phyloP scores from a whole-genome alignment of 35 echinoderm and acorn worm genomes.

The Apostichopus californicus region DNA sequence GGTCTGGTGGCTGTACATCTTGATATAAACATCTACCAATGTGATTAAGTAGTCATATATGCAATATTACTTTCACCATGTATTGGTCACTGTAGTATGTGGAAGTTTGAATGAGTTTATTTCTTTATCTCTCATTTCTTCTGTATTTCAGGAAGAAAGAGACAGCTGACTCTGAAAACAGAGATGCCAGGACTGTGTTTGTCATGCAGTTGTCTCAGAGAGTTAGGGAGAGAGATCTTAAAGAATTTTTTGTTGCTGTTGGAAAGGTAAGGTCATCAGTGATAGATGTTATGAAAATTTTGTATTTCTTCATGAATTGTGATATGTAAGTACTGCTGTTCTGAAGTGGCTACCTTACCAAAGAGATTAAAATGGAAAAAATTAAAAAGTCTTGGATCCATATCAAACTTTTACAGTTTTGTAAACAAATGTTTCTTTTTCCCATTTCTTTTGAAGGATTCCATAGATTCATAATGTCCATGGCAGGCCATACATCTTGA shows the following conservation, averaged over 20 bases:
- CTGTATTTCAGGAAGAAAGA: slow-evolving; percentile 13
- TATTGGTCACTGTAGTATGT: not conserved
- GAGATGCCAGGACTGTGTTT: slow-evolving; percentile 96
- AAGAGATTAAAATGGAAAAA: no score
- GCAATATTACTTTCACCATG: not conserved
- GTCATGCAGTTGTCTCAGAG: slow-evolving; percentile 94
- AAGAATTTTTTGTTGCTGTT: slow-evolving; percentile 92
- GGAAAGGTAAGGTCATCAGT: slow-evolving; percentile 75
- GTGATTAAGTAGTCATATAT: no score
- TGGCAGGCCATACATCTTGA: no score
- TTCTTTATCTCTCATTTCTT: not conserved
- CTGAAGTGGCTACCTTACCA: no score
- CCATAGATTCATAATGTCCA: no score
- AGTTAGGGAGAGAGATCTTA: slow-evolving; percentile 82
- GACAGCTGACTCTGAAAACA: slow-evolving; percentile 57
- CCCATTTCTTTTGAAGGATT: no score
- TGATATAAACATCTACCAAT: not conserved
- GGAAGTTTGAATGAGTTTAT: not conserved
- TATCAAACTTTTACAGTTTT: no score
- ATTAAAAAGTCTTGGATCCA: no score
- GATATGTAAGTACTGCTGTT: no score
- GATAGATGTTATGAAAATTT: no score
- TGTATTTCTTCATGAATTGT: no score
- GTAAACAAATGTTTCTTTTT: no score
- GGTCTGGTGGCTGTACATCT: not conserved